A percentile compares a stretch with the other conserved stretches of the same genome.
These are phyloP conservation scores for Brachycybe producta DNA, from an alignment of 2,888 invertebrate species.

Conservation along the genomic window DNA sequence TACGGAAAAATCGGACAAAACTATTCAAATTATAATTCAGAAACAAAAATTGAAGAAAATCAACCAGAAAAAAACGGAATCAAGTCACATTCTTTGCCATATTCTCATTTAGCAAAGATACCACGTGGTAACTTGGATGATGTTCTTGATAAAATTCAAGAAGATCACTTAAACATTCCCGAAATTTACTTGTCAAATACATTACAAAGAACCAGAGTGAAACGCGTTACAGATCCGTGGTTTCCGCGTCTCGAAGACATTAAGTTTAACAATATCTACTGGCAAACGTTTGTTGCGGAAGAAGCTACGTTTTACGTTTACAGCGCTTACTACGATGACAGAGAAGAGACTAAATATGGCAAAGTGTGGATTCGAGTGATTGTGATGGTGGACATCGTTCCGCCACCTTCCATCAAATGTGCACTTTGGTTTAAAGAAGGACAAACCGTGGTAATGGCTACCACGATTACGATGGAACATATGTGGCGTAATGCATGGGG, in stretches of 20 bases:
- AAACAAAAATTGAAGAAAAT: too few species aligned
- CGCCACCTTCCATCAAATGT: slow-evolving; percentile 66
- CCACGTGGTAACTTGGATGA: too few species aligned
- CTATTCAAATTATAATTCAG: too few species aligned
- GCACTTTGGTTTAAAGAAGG: slow-evolving; percentile 81
- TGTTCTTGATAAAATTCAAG: slow-evolving; percentile 8
- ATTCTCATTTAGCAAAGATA: too few species aligned
- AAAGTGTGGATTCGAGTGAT: slow-evolving; percentile 74
- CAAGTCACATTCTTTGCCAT: too few species aligned
- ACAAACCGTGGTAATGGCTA: slow-evolving; percentile 55
- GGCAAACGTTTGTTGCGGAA: slow-evolving; percentile 65
- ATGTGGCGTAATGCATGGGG: slow-evolving; percentile 93
- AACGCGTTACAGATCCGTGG: not conserved
- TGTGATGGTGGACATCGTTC: slow-evolving; percentile 78
- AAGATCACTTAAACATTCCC: slow-evolving; percentile 13
- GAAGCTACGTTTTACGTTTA: slow-evolving; percentile 74
- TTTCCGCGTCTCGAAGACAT: slow-evolving; percentile 30
- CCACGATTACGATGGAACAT: slow-evolving; percentile 79
- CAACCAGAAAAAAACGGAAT: too few species aligned
- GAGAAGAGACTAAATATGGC: slow-evolving; percentile 50
- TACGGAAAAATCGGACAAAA: not conserved
- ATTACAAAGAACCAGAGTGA: not conserved
- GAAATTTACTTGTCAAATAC: slow-evolving; percentile 11
- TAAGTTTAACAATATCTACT: slow-evolving; percentile 84
- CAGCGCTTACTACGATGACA: slow-evolving; percentile 75